Base-by-base conservation (phyloP, 2,888 invertebrate genomes). In the Drosophila nr. perissopoda region DNA sequence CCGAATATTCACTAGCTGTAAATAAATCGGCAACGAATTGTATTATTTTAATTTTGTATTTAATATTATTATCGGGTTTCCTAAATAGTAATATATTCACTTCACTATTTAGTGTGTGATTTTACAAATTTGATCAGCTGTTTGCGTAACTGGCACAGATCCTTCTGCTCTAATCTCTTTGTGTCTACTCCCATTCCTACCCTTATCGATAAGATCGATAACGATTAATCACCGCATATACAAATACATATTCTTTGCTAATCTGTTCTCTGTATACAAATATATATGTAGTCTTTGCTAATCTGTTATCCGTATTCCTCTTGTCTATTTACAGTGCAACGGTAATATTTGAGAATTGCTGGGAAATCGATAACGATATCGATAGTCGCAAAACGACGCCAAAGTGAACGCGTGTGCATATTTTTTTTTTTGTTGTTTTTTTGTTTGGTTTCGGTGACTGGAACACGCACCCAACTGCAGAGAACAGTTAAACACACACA, bases 361-460 rank as follows among this genome's bases (percentile, higher is more conserved):
- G 48, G 21, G 25, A 38, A 16, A 52, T 42, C 74, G 60, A 25
- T 57, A 48, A 34, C 58, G 51, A 46, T 67, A 59, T n/a, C 62
- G 59, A 79, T 68, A 58, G 25, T 57, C 59, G 27, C 16, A 10
- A 25, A 53, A 29, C 46, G 36, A 51, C 16, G 34, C 27, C 42
- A 63, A 72, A 53, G 52, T 74, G 74, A 66, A n/a, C 74, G 82
- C 65, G 82, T 48, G 69, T 63, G 68, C 56, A 78, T 11, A 73
- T 56, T 68, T 56, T 56, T 54, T 54, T 53, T 33, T 72, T 76
- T 42, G 79, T 79, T 61, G 33, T 36, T 71, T 77, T 77, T 79
- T 74, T 82, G 59, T 79, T 82, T 64, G 52, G 82, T 79, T 79
- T 48, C 10, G 46, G 27, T 34, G 25, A 54, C 27, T 40, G 53